Evolutionary conservation across 2,888 invertebrate genomes (phyloP).

Genomic region (Noctua fimbriata): DNA sequence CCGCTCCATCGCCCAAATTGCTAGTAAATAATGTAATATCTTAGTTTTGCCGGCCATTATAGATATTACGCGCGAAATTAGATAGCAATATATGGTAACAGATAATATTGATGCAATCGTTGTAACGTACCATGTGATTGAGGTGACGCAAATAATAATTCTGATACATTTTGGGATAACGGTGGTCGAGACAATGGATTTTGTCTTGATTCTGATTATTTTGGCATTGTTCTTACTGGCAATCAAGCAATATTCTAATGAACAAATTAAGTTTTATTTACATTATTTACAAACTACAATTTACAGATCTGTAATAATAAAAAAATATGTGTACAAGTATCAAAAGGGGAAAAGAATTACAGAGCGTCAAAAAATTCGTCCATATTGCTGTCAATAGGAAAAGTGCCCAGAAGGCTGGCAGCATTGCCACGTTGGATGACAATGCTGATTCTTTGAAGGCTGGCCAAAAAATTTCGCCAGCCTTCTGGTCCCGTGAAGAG

Average conservation of each 20-base stretch:
- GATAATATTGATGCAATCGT: conserved; percentile 51
- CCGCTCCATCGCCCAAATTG: conserved; percentile 58
- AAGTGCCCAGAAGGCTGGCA: too few relatives aligned
- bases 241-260: background rate
- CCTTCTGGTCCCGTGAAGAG: too few relatives aligned
- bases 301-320: too few relatives aligned
- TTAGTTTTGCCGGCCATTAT: conserved; percentile 57
- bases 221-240: background rate
- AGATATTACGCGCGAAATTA: conserved; percentile 58
- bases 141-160: conserved; percentile 32
- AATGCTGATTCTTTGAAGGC: too few relatives aligned
- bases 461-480: too few relatives aligned
- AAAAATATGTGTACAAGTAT: too few relatives aligned
- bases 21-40: conserved; percentile 62
- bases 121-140: conserved; percentile 32
- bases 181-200: conserved; percentile 5
- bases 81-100: conserved; percentile 56
- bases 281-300: too few relatives aligned
- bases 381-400: too few relatives aligned
- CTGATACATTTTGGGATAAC: conserved; percentile 26
- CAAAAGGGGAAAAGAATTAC: too few relatives aligned
- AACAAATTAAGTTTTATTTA: too few relatives aligned
- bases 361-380: too few relatives aligned
- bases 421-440: too few relatives aligned
- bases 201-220: background rate